These are phyloP conservation scores for Philonicus albiceps DNA, from an alignment of 2,888 invertebrate genomes.

Conservation along the genomic window DNA sequence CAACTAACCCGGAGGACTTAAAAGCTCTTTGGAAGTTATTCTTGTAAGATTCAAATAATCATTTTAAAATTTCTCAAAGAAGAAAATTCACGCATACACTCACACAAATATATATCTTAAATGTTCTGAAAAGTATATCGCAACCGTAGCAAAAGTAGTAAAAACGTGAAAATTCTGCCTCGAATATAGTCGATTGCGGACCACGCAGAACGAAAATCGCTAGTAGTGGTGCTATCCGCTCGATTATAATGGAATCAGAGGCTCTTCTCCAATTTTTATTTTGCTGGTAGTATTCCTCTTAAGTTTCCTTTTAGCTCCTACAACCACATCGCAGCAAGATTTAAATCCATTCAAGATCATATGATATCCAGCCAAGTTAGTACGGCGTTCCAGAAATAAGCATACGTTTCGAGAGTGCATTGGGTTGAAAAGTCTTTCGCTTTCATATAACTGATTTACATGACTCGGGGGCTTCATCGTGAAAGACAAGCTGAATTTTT, in stretches of 20 bases:
- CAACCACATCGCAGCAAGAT: neutral
- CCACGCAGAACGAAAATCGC: neutral
- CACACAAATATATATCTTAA: neutral
- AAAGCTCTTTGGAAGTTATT: slow-evolving; percentile 30
- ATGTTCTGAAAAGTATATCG: neutral
- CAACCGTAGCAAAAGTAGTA: slow-evolving; percentile 18
- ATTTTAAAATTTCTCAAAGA: neutral
- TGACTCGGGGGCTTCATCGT: neutral
- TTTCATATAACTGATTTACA: neutral
- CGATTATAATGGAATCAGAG: neutral
- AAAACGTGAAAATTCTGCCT: slow-evolving; percentile 14
- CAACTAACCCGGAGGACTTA: slow-evolving; percentile 43
- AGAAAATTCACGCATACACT: neutral
- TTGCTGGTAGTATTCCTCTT: neutral
- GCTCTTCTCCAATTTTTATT: neutral
- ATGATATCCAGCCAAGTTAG: neutral
- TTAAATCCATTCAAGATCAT: slow-evolving; percentile 9
- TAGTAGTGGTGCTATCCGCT: neutral
- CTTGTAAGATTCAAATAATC: neutral
- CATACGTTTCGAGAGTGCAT: neutral
- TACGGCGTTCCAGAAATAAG: slow-evolving; percentile 17
- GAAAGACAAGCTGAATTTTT: neutral
- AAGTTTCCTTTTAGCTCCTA: neutral
- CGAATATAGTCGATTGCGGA: slow-evolving; percentile 34
- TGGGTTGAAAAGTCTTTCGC: neutral